These are phyloP conservation scores for Arnoldichthys spilopterus DNA, from an alignment of 2,797 vertebrate species.

Conservation along the genomic window DNA sequence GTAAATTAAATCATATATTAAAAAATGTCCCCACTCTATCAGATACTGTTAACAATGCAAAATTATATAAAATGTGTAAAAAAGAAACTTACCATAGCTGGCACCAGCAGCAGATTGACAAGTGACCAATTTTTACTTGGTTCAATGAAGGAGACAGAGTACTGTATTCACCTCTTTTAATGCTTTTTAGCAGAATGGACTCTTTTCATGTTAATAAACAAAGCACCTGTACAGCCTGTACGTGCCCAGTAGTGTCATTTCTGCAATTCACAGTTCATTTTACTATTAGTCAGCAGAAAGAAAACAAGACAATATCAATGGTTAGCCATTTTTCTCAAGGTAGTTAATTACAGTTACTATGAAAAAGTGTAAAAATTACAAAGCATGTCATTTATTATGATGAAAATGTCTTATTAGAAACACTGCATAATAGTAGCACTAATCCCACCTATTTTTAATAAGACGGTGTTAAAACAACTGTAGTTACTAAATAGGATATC, in stretches of 20 bases:
- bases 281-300: not conserved
- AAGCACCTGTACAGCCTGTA: not conserved
- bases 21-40: not conserved
- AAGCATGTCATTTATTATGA: too few relatives aligned
- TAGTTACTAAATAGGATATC: not conserved
- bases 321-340: not conserved
- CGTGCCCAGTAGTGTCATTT: not conserved
- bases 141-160: not conserved
- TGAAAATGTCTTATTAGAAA: too few relatives aligned
- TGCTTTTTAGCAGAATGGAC: not conserved
- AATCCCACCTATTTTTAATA: not conserved
- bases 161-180: not conserved
- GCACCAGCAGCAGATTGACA: not conserved
- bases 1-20: not conserved
- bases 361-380: not conserved
- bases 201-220: conserved; percentile 3
- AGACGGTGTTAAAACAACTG: not conserved
- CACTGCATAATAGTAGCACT: not conserved
- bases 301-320: conserved; percentile 10
- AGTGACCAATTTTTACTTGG: not conserved
- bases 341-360: too few relatives aligned
- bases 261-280: not conserved
- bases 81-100: not conserved
- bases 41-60: not conserved
- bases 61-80: not conserved